Conservation (phyloP, 2,113 vertebrate species). For the Microcebus ravelobensis region DNA sequence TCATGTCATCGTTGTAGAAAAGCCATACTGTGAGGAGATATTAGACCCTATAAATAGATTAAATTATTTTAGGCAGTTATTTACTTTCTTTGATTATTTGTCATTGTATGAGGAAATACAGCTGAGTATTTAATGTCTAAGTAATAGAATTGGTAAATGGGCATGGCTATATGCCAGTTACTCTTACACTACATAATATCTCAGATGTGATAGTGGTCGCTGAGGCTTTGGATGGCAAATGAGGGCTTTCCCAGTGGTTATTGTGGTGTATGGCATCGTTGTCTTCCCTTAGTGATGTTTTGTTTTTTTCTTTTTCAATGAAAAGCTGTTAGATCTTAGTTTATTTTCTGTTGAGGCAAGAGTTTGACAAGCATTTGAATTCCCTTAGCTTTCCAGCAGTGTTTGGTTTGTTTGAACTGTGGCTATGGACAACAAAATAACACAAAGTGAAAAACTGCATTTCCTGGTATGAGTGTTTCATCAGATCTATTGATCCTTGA, state of each 20-base stretch:
- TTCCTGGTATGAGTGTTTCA: conserved; percentile 9
- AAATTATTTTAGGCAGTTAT: conserved; percentile 34
- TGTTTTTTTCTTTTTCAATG: conserved; percentile 20
- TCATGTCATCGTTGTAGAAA: not conserved
- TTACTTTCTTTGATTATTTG: conserved; percentile 46
- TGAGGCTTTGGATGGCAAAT: conserved; percentile 64
- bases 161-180: conserved; percentile 18
- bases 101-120: not conserved
- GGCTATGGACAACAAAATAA: conserved; percentile 43
- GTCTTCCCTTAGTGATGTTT: conserved; percentile 38
- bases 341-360: conserved; percentile 61
- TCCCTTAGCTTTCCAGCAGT: not conserved
- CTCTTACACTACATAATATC: not conserved
- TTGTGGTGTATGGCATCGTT: conserved; percentile 49
- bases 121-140: not conserved
- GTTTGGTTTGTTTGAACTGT: conserved; percentile 52
- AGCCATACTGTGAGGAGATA: conserved; percentile 3
- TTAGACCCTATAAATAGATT: not conserved
- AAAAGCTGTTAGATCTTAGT: conserved; percentile 62
- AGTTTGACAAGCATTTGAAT: conserved; percentile 48
- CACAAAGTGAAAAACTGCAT: not conserved
- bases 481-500: conserved; percentile 12
- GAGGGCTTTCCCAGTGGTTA: conserved; percentile 56
- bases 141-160: not conserved
- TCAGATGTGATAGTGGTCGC: not conserved